These are phyloP conservation scores for Illadopsis cleaveri DNA, from an alignment of 2,113 vertebrate genomes.

Conservation along the genomic window DNA sequence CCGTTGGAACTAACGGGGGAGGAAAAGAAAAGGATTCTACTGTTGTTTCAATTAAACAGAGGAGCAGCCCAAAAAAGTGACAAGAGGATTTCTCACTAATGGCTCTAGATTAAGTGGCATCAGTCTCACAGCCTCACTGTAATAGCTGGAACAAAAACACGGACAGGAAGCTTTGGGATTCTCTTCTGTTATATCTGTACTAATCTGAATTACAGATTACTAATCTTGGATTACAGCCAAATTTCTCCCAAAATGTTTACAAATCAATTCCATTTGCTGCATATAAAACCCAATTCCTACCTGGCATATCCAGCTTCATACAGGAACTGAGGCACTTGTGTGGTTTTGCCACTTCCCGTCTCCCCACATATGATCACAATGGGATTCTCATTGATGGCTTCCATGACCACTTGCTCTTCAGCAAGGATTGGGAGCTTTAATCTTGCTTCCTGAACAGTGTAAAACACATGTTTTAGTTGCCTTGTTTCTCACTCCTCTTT, in stretches of 20 bases:
- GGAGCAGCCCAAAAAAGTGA: not conserved
- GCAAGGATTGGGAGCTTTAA: slow-evolving; percentile 90
- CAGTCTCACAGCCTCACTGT: not conserved
- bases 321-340: slow-evolving; percentile 96
- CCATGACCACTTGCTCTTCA: slow-evolving; percentile 95
- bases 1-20: slow-evolving; percentile 56
- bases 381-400: slow-evolving; percentile 87
- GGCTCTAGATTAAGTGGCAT: not conserved
- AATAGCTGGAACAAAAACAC: not conserved
- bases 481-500: not conserved
- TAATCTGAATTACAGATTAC: too few relatives aligned
- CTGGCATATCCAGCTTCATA: slow-evolving; percentile 95
- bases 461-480: not conserved
- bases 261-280: not conserved
- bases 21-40: not conserved
- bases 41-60: not conserved
- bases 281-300: slow-evolving; percentile 42
- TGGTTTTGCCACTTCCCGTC: slow-evolving; percentile 96
- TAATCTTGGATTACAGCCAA: rapidly evolving
- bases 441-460: slow-evolving; percentile 80
- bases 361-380: slow-evolving; percentile 89
- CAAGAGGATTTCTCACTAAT: not conserved
- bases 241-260: not conserved
- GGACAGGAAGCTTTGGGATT: not conserved
- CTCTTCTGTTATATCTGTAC: rapidly evolving